Base-by-base conservation (phyloP, 2,797 vertebrate genomes). In the Falco biarmicus region DNA sequence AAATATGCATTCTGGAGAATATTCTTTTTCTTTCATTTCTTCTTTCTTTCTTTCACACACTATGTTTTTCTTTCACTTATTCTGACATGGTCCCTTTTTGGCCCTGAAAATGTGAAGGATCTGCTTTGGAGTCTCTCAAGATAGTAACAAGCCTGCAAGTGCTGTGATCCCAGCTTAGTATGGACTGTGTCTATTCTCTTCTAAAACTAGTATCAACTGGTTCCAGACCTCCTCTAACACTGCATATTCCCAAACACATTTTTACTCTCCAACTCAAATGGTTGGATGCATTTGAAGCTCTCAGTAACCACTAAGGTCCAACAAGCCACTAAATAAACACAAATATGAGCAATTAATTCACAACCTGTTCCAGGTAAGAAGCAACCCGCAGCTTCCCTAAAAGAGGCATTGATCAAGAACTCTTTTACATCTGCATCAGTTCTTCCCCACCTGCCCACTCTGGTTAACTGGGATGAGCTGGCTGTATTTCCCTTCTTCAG, bases 111-210 rank as follows among this genome's bases (percentile, higher is more conserved):
- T 31, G 13, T 48, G 71, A 89, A 76, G 18, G 48, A 91, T 75
- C 70, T 89, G 37, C 87, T 94, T 56, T 68, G 75, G 71, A 90
- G 68, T 90, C 47, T 85, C 39, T 75, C 57, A 93, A 29, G 59
- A 87, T 50, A 68, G 71, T 90, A 90, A 60, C 85, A 92, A 80
- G 76, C 83, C 53, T 65, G 26, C 29, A 90, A 88, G 29, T 32
- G 41, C 37, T 83, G 68, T n/a, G 89, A 61, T 88, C 21, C 34
- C n/a, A 88, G 24, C 15, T 83, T 73, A 57, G 47, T 29, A 61
- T 15, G 16, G 47, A 76, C 50, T 43, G 5, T 6, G 13, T 65
- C 57, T 79, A 28, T 37, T 68, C n/a, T 76, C 45, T n/a, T 79
- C 59, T 69, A 80, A 88, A 88, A 48, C n/a, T 51, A 73, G 41